Conservation (phyloP, 1,140 invertebrate genomes). For the Macrotrachela quadricornifera region DNA sequence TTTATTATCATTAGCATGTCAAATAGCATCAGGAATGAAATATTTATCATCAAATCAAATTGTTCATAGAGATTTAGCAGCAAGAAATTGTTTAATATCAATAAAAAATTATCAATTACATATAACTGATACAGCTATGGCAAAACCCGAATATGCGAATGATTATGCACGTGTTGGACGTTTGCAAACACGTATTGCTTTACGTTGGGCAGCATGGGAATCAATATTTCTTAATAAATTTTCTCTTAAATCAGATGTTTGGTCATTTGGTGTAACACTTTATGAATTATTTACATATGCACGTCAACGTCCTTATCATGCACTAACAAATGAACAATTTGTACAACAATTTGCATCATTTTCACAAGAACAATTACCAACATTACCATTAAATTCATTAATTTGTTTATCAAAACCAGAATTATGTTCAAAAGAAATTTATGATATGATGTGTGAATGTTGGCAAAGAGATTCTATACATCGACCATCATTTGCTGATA, state of each 20-base stretch:
- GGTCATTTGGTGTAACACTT: slow-evolving; percentile 64
- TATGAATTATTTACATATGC: slow-evolving; percentile 73
- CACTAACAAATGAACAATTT: slow-evolving; percentile 51
- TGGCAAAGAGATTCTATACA: slow-evolving; percentile 53
- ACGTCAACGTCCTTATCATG: slow-evolving; percentile 54
- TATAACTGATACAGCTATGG: slow-evolving; percentile 78
- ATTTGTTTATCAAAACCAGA: slow-evolving; percentile 48
- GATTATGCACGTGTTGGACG: no score
- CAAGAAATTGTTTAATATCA: slow-evolving; percentile 63
- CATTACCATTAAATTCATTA: no score
- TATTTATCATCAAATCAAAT: slow-evolving; percentile 56
- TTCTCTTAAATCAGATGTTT: slow-evolving; percentile 62
- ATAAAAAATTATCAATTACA: slow-evolving; percentile 47
- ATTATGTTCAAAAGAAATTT: slow-evolving; percentile 67
- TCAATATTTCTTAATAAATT: slow-evolving; percentile 37
- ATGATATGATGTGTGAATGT: slow-evolving; percentile 75
- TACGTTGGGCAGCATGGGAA: background rate
- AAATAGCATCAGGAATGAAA: slow-evolving; percentile 63
- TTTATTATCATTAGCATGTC: slow-evolving; percentile 37
- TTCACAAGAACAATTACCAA: slow-evolving; percentile 27
- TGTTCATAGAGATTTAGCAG: slow-evolving; percentile 52
- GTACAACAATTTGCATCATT: slow-evolving; percentile 39
- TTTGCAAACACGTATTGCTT: background rate
- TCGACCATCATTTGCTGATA: no score
- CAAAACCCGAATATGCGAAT: slow-evolving; percentile 36